Evolutionary conservation across 2,113 vertebrate species (phyloP).

Genomic region (Dasypus novemcinctus): DNA sequence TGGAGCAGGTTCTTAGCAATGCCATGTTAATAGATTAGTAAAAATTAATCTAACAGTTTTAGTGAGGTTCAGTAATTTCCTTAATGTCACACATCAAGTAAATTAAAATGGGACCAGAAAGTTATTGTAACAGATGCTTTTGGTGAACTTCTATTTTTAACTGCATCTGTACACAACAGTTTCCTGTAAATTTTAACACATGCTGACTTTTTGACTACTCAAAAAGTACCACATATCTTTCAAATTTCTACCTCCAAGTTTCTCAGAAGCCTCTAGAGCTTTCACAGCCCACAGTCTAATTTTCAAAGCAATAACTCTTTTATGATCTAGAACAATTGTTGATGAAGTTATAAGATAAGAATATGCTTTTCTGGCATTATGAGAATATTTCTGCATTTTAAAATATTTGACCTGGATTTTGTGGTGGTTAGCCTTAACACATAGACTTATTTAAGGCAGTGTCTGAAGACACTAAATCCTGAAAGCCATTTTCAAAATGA

Average conservation of each 20-base stretch:
- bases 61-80: background rate
- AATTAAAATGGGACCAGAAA: background rate
- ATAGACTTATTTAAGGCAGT: background rate
- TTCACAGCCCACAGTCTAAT: background rate
- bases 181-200: background rate
- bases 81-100: background rate
- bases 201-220: background rate
- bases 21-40: background rate
- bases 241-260: background rate
- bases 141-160: background rate
- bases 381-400: constrained; percentile 2
- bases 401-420: constrained; percentile 37
- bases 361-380: background rate
- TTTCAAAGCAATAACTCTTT: constrained; percentile 6
- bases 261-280: background rate
- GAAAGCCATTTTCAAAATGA: background rate
- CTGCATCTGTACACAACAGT: background rate
- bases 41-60: background rate
- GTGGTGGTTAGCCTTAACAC: constrained; percentile 21
- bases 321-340: background rate
- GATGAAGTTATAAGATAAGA: constrained; percentile 50
- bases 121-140: background rate
- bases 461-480: constrained; percentile 14
- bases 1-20: background rate
- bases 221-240: background rate